phyloP scores from a whole-genome alignment of 2,113 vertebrate genomes.

The Eulacestoma nigropectus region DNA sequence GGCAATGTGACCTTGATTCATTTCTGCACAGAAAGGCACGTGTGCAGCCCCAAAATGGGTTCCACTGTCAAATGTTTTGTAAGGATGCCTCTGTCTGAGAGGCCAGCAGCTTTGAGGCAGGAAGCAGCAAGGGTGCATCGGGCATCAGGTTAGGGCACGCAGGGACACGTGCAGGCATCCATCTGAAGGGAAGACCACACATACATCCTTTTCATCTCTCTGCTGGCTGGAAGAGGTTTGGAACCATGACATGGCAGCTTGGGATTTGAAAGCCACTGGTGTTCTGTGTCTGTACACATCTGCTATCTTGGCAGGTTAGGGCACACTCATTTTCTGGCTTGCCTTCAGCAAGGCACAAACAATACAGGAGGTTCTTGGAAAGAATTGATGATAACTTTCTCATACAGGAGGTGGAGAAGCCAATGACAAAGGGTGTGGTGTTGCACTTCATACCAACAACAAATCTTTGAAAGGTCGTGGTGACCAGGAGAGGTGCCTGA shows the following conservation, averaged over 20 bases:
- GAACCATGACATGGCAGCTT: not conserved
- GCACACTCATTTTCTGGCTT: not conserved
- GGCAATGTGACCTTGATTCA: not conserved
- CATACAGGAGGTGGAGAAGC: not conserved
- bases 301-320: not conserved
- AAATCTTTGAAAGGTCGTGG: not conserved
- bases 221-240: not conserved
- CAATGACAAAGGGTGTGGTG: not conserved
- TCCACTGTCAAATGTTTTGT: not conserved
- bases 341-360: not conserved
- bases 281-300: not conserved
- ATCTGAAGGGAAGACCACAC: not conserved
- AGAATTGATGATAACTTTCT: not conserved
- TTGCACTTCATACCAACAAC: not conserved
- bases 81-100: not conserved
- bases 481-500: not conserved
- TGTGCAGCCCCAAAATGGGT: not conserved
- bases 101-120: not conserved
- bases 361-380: not conserved
- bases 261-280: not conserved
- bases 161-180: accelerated
- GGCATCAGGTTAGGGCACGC: not conserved
- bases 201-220: not conserved
- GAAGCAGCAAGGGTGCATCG: not conserved
- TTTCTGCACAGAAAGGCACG: not conserved